Conservation (phyloP, 1,140 invertebrate species). For the Adelges cooleyi region DNA sequence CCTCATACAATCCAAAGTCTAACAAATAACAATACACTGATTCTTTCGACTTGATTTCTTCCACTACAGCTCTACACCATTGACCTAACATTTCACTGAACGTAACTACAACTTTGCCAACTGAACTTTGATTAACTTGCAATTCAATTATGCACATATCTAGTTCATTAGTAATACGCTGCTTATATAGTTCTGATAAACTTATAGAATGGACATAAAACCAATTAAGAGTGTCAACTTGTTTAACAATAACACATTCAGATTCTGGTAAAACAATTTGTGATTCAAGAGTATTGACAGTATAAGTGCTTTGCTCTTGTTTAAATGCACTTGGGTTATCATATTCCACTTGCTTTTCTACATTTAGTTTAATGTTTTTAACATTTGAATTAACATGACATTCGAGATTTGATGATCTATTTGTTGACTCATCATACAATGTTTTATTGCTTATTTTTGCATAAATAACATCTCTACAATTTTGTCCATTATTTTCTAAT, state of each 20-base stretch:
- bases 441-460: too few relatives aligned
- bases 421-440: too few relatives aligned
- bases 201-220: not conserved
- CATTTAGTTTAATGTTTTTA: too few relatives aligned
- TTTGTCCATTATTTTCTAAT: not conserved
- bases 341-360: too few relatives aligned
- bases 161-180: not conserved
- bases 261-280: not conserved
- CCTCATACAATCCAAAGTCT: not conserved
- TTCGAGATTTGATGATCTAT: too few relatives aligned
- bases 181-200: not conserved
- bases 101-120: not conserved
- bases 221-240: not conserved
- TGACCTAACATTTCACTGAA: not conserved
- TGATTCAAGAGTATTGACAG: too few relatives aligned
- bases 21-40: not conserved
- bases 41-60: not conserved
- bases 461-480: not conserved
- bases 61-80: conserved; percentile 17
- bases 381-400: too few relatives aligned
- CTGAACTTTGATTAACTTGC: not conserved
- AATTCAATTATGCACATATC: not conserved
- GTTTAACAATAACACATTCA: not conserved
- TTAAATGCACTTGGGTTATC: too few relatives aligned
- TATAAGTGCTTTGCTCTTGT: too few relatives aligned